Percentiles rank a stretch among this genome's conserved stretches.
These are phyloP conservation scores for Sphyrna mokarran DNA, from an alignment of 2,113 vertebrate species.

Conservation along the genomic window DNA sequence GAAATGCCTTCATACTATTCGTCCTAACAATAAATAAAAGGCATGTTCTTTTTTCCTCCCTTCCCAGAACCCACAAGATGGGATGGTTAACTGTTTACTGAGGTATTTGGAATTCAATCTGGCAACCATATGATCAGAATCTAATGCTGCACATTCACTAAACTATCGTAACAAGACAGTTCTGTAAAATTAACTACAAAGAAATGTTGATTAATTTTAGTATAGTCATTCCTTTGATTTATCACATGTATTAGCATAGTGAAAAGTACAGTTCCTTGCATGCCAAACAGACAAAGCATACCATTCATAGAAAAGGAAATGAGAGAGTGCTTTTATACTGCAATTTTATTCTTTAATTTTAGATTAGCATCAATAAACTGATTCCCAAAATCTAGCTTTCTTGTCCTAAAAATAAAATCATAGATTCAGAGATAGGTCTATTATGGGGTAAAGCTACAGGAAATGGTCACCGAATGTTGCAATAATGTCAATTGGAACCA, in stretches of 20 bases:
- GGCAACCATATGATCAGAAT: neutral
- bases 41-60: neutral
- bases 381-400: neutral
- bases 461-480: neutral
- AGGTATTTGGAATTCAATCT: conserved; percentile 15
- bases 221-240: neutral
- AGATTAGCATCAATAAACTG: neutral
- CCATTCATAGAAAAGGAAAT: too few species aligned
- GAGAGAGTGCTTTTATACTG: neutral
- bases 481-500: too few species aligned
- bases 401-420: neutral
- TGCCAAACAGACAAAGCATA: too few species aligned
- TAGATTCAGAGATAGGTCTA: neutral
- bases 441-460: neutral
- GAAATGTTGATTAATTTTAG: neutral
- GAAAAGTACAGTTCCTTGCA: too few species aligned
- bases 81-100: neutral
- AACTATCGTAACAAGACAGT: neutral
- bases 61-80: neutral
- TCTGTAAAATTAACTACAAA: neutral
- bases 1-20: neutral
- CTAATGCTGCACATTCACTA: neutral
- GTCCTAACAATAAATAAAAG: neutral
- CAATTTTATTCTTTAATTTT: neutral
- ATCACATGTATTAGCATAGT: too few species aligned